Evolutionary conservation across 2,113 vertebrate genomes (phyloP), one percentile per base, ranked within the genome.

Genomic region (Pygathrix nemaeus): DNA sequence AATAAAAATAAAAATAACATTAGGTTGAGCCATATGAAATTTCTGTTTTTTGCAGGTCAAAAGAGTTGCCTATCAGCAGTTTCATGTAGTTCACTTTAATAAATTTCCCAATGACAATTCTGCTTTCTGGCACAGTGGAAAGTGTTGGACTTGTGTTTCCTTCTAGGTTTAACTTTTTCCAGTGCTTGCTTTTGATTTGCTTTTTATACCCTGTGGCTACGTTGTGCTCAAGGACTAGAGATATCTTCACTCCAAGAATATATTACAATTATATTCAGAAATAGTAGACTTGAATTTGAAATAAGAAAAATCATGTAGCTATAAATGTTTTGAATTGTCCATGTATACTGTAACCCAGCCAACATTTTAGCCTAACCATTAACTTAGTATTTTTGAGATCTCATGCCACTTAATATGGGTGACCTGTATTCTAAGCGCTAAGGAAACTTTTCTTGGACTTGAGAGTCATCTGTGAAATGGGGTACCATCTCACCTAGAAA

Each of bases 81-180:
- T 92, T 87, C 61, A 48, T 96, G 6, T 43, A 76, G 66, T 82
- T 91, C 27, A 35, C 23, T 40, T 23, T 79, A 48, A 75, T 88
- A 70, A 45, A 45, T 93, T 97, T 96, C 45, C 73, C 88, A 38
- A 68, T 88, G 90, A 66, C 73, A 79, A 0, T 50, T 87, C 38
- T 90, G 57, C 88, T 92, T 94, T 97, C 64, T 87, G 94, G 80
- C n/a, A 50, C 43, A 78, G 32, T 52, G 88, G 81, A 55, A 96
- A 95, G 68, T 93, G 81, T 83, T 68, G 92, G 48, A 8, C 76
- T 90, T 93, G 38, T 57, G 61, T 96, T 96, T 98, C 32, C 93
- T 98, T 90, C 88, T 18, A 94, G 85, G 59, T 94, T 95, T 88
- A 52, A 78, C 94, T 94, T 95, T 93, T 92, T 90, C 21, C 50